Base-by-base conservation (phyloP, 1,140 invertebrate species). In the Drosophila lacertosa region DNA sequence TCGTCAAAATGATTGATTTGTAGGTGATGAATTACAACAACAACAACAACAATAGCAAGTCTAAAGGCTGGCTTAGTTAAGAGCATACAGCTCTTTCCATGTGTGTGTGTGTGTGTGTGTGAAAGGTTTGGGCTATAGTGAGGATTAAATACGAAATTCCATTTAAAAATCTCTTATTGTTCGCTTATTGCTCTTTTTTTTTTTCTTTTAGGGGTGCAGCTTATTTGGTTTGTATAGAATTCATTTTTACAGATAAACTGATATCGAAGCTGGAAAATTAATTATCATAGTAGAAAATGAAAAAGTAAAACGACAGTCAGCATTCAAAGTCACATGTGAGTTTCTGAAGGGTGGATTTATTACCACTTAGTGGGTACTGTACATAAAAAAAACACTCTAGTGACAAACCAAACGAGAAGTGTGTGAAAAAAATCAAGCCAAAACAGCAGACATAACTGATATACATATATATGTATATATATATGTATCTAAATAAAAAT, bases 21-120 rank as follows among this genome's bases (percentile, higher is more conserved):
- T 90, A 90, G 89, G 89, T 90, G 89, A 90, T 90, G 89, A 90
- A 90, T 90, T 90, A 90, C 89, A 89, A 90, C 89, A 89, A 89
- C 83, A 83, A 35, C 67, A 77, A 35, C 55, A 74, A 29, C 54
- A n/a, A 11, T 32, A 48, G 33, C 35, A 72, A 79, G 71, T 73
- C 68, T 60, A 55, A 42, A 69, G 70, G 26, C 50, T 44, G 35
- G 65, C 65, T 74, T 74, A 74, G 71, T 74, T 74, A 74, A 70
- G 58, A 74, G 71, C 71, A 57, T 40, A 64, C 54, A 64, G 55
- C 63, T 57, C 60, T 66, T 44, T 40, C 6, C 16, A 22, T 35
- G 20, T 16, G 15, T 33, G 24, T 59, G 26, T 35, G 35, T 60
- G 18, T 71, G 58, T 76, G 67, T 83, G 67, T 86, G 73, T 64